Percentiles rank a stretch among this genome's conserved stretches.
Conservation (phyloP, 2,888 invertebrate species). For the Agriopis aurantiaria region DNA sequence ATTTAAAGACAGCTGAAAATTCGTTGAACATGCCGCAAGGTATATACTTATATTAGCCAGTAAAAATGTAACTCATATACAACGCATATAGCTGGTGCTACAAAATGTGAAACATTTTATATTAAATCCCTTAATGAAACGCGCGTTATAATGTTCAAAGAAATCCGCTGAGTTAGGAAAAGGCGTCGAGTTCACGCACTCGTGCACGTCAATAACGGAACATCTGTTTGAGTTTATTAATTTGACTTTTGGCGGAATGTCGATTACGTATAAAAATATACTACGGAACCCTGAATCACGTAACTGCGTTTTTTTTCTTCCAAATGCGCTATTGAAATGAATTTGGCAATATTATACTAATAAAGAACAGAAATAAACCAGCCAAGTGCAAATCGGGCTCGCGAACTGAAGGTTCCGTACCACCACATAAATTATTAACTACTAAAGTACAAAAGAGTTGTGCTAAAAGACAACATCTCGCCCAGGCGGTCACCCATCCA, state of each 20-base stretch:
- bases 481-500: too few species aligned
- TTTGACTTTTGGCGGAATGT: conserved; percentile 9
- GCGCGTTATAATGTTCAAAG: conserved; percentile 30
- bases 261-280: not conserved
- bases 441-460: too few species aligned
- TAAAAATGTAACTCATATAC: not conserved
- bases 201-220: conserved; percentile 25
- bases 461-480: too few species aligned
- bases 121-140: conserved; percentile 31
- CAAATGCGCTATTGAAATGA: not conserved
- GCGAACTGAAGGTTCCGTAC: too few species aligned
- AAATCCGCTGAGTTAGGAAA: conserved; percentile 22
- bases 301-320: not conserved
- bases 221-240: conserved; percentile 26
- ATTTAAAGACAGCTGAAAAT: not conserved
- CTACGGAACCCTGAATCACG: not conserved
- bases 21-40: not conserved
- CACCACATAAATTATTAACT: too few species aligned
- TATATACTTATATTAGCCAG: not conserved
- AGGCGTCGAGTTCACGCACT: conserved; percentile 21
- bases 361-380: not conserved
- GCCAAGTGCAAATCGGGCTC: too few species aligned
- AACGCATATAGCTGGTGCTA: not conserved
- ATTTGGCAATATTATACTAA: not conserved
- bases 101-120: conserved; percentile 19